phyloP scores from a whole-genome alignment of 2,113 vertebrate species.

The Erythrolamprus reginae region DNA sequence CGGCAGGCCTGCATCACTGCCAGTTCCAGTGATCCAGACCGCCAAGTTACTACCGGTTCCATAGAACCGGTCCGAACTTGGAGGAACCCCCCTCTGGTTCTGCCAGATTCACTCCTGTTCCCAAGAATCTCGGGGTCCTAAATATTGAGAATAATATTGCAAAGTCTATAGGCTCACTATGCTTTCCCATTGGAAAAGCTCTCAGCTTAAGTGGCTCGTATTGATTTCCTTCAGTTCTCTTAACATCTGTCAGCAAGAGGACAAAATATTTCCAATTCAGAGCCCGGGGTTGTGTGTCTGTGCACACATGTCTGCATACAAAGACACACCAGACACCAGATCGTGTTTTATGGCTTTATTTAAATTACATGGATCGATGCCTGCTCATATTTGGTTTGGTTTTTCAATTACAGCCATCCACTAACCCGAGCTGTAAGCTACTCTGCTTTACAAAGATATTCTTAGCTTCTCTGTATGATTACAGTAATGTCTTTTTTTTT shows the following conservation, averaged over 20 bases:
- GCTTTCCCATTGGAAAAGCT: not conserved
- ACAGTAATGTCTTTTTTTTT: not conserved
- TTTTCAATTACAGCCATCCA: conserved; percentile 12
- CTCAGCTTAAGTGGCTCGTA: not conserved
- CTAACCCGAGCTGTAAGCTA: not conserved
- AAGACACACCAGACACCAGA: not conserved
- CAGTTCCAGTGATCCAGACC: too few species aligned
- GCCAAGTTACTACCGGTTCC: too few species aligned
- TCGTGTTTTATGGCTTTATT: conserved; percentile 14
- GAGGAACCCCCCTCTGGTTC: not conserved
- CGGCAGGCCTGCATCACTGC: too few species aligned
- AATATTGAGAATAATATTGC: not conserved
- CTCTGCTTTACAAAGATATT: not conserved
- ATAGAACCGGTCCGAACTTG: too few species aligned
- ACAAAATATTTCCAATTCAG: not conserved
- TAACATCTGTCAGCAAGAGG: not conserved
- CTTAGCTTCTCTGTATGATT: not conserved
- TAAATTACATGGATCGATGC: conserved; percentile 11
- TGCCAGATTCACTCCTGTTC: not conserved
- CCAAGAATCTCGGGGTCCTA: not conserved
- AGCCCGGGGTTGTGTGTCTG: not conserved
- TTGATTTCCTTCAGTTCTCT: not conserved
- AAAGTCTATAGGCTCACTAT: not conserved
- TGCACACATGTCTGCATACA: not conserved
- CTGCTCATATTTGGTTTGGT: not conserved